Base-by-base conservation (phyloP, 2,797 vertebrate genomes). In the Molossus alvarezi region DNA sequence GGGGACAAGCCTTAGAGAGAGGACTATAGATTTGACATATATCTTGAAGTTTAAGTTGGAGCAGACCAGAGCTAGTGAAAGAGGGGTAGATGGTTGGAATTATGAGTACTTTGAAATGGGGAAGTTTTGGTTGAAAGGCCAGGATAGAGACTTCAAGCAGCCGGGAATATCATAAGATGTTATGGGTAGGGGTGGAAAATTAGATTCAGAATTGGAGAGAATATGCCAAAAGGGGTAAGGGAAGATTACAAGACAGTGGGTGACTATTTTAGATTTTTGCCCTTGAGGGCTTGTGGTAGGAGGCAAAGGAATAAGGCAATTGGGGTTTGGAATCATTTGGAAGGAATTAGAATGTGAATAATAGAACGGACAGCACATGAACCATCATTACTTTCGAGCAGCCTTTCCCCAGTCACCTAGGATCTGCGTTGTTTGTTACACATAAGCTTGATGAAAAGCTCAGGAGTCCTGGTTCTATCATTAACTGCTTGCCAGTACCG, bases 251-350 rank as follows among this genome's bases (percentile, higher is more conserved):
- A 93, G 20, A 88, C 13, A 65, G 71, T 23, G 57, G 91, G n/a
- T 37, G 15, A 90, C n/a, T 91, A 69, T 94, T 94, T 88, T 53
- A 57, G 79, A 69, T 20, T 79, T 94, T 89, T 87, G 27, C 29
- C 14, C n/a, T 53, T 79, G 41, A 90, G 48, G 93, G 18, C 20
- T 95, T 85, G 2, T 88, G 67, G 86, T 65, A 82, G 90, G 58
- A 87, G 77, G 29, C 53, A 93, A 91, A 85, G 51, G 79, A 93
- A 72, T 2, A 64, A 86, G 23, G 45, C 48, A 85, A 64, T 85
- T 73, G 25, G 60, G 41, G 73, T 92, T 90, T 67, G n/a, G 57
- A 62, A 60, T 60, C 84, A 76, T 27, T 76, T 45, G 65, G 48
- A 84, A 89, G 62, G n/a, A 89, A 91, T 65, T 10, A 53, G 51